A percentile compares a stretch with the other conserved stretches of the same genome.
Evolutionary conservation across 2,888 invertebrate species (phyloP).

Genomic region (Podabrus alpinus): DNA sequence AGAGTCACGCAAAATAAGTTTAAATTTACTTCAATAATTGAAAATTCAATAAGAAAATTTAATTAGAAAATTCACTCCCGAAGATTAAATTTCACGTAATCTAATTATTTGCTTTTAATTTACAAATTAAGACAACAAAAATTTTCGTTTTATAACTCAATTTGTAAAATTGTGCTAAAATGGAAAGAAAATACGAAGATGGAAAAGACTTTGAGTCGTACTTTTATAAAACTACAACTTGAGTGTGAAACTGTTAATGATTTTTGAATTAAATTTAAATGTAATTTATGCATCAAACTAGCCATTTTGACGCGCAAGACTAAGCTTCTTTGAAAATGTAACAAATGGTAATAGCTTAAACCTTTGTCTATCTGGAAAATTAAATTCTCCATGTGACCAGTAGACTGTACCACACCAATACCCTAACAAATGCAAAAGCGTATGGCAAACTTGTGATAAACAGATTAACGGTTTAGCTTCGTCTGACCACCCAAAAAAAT

Average conservation of each 20-base stretch:
- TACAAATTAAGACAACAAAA: neutral
- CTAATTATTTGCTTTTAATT: neutral
- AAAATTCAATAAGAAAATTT: neutral
- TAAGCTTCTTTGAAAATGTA: neutral
- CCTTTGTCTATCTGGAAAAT: conserved; percentile 5
- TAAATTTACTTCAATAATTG: neutral
- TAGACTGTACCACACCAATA: conserved; percentile 19
- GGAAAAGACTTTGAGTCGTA: neutral
- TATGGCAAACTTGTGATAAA: conserved; percentile 32
- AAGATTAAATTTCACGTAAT: neutral
- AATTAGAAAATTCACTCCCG: neutral
- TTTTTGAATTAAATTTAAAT: neutral
- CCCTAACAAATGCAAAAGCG: conserved; percentile 25
- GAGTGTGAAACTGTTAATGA: neutral
- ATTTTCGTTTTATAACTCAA: neutral
- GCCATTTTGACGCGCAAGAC: neutral
- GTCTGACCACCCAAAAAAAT: neutral
- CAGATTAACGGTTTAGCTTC: conserved; percentile 23
- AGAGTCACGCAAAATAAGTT: neutral
- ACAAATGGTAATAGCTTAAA: neutral
- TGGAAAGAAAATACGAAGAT: neutral
- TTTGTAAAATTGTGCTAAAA: neutral
- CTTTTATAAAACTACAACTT: neutral
- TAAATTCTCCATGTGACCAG: conserved; percentile 22
- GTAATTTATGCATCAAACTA: neutral